phyloP scores from a whole-genome alignment of 2,797 vertebrate species.

The Mormyrops attenuatus region DNA sequence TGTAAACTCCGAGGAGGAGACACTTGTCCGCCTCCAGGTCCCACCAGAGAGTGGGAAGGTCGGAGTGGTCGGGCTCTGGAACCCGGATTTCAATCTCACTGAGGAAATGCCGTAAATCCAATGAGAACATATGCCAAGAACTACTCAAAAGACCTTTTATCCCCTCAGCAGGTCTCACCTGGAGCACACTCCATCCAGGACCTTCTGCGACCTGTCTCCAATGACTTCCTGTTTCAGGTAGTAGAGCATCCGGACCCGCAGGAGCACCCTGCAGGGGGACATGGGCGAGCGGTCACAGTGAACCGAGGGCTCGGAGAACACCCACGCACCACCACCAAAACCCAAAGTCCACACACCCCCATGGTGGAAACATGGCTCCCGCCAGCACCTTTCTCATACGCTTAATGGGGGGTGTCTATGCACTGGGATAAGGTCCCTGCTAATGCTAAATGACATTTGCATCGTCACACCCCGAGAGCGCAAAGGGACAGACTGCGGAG shows the following conservation, averaged over 20 bases:
- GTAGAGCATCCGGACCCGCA: slow-evolving; percentile 99
- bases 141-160: neutral
- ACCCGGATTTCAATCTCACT: slow-evolving; percentile 96
- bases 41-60: slow-evolving; percentile 93
- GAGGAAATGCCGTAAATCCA: neutral
- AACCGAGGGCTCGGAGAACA: slow-evolving; percentile 39
- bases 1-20: slow-evolving; percentile 89
- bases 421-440: neutral
- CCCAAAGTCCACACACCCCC: neutral
- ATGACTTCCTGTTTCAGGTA: slow-evolving; percentile 99
- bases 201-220: slow-evolving; percentile 81
- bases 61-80: slow-evolving; percentile 90
- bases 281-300: neutral
- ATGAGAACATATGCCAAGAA: neutral
- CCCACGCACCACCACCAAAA: slow-evolving; percentile 34
- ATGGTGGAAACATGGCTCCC: neutral
- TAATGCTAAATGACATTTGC: neutral
- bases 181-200: slow-evolving; percentile 83
- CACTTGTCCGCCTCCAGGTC: slow-evolving; percentile 88
- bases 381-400: neutral
- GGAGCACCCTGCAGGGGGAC: slow-evolving; percentile 77
- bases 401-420: neutral
- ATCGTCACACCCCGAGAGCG: neutral
- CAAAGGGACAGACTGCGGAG: neutral
- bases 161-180: slow-evolving; percentile 64